phyloP scores from a whole-genome alignment of 2,113 vertebrate species.

The Phaethon lepturus region DNA sequence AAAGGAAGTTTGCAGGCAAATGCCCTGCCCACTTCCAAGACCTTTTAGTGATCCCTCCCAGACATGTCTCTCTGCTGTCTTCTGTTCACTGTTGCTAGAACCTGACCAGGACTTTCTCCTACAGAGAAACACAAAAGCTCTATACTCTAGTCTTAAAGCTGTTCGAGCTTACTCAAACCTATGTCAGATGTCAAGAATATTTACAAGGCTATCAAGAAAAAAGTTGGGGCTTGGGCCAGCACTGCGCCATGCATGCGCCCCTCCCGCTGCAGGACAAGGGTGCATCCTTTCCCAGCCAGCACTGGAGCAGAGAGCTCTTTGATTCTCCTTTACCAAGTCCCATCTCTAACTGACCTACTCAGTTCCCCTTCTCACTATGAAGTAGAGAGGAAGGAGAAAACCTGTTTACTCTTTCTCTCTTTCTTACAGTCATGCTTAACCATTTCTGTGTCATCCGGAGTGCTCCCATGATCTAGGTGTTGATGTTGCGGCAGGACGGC shows the following conservation, averaged over 20 bases:
- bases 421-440: background rate
- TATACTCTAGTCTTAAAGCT: background rate
- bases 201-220: background rate
- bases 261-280: background rate
- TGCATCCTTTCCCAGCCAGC: background rate
- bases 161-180: background rate
- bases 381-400: background rate
- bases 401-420: background rate
- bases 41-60: background rate
- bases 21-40: background rate
- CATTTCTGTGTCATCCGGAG: background rate
- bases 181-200: background rate
- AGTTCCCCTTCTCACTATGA: background rate
- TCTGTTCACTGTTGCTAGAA: background rate
- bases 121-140: background rate
- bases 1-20: background rate
- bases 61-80: background rate
- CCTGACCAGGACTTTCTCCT: background rate
- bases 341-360: background rate
- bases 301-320: rapidly evolving
- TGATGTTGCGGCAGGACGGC: background rate
- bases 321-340: background rate
- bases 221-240: background rate
- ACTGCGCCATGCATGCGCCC: rapidly evolving
- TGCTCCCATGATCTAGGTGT: background rate